A percentile compares a stretch with the other conserved stretches of the same genome.
phyloP scores from a whole-genome alignment of 2,797 vertebrate species.

The Peromyscus attwateri region DNA sequence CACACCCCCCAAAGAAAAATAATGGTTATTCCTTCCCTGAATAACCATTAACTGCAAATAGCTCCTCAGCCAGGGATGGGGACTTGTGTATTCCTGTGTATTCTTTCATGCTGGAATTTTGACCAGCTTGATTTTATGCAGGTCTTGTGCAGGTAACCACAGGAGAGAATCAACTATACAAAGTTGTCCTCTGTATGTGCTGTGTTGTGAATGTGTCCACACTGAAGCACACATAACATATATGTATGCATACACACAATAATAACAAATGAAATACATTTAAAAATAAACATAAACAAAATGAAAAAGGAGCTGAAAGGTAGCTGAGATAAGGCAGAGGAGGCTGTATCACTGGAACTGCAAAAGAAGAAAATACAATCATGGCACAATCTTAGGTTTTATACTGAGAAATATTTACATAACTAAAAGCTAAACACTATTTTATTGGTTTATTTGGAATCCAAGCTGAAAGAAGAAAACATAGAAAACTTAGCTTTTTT shows the following conservation, averaged over 20 bases:
- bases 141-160: neutral
- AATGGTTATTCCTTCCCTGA: neutral
- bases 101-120: neutral
- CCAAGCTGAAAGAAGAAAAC: slow-evolving; percentile 60
- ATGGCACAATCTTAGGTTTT: slow-evolving; percentile 34
- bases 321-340: neutral
- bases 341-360: neutral
- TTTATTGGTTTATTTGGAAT: slow-evolving; percentile 46
- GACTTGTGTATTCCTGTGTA: neutral
- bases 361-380: slow-evolving; percentile 19
- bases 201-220: neutral
- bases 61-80: neutral
- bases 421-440: slow-evolving; percentile 39
- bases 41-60: neutral
- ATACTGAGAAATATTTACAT: slow-evolving; percentile 50
- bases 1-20: neutral
- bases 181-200: neutral
- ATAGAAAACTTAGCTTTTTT: slow-evolving; percentile 51
- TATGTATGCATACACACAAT: neutral
- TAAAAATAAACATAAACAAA: neutral
- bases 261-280: neutral
- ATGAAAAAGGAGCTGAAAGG: neutral
- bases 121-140: neutral
- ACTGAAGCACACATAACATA: neutral
- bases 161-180: neutral